phyloP scores from a whole-genome alignment of 2,113 vertebrate genomes.

The Todiramphus chloris region DNA sequence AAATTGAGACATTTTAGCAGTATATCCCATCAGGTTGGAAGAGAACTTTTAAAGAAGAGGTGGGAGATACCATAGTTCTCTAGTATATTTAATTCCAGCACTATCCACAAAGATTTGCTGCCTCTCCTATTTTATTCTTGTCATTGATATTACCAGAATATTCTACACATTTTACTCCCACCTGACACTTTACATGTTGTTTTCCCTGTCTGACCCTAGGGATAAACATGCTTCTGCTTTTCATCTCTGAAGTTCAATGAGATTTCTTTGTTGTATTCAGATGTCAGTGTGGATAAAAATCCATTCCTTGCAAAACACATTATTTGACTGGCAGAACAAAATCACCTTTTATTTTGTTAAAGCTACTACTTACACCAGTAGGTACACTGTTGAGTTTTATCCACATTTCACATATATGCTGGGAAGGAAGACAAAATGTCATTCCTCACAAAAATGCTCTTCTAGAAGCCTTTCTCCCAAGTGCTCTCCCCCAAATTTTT shows the following conservation, averaged over 20 bases:
- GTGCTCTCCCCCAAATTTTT: not conserved
- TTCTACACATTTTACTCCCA: not conserved
- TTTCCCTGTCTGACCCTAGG: not conserved
- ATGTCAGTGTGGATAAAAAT: not conserved
- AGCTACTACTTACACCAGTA: not conserved
- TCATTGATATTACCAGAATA: not conserved
- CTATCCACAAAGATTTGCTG: not conserved
- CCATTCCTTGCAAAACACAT: not conserved
- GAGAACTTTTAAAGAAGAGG: not conserved
- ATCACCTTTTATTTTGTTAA: not conserved
- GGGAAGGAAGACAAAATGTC: not conserved
- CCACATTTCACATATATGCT: not conserved
- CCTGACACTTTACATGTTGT: not conserved
- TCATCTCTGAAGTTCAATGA: not conserved
- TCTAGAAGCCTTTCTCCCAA: not conserved
- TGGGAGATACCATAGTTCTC: not conserved
- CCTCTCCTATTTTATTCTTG: not conserved
- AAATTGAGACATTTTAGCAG: not conserved
- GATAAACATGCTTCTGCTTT: not conserved
- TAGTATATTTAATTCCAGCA: not conserved
- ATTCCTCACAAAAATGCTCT: not conserved
- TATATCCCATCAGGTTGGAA: not conserved
- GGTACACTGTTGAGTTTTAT: not conserved
- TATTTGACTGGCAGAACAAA: slow-evolving; percentile 6
- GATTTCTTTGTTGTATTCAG: not conserved